Conservation (phyloP, 2,113 vertebrate species). For the Corythornis madagascariensis region DNA sequence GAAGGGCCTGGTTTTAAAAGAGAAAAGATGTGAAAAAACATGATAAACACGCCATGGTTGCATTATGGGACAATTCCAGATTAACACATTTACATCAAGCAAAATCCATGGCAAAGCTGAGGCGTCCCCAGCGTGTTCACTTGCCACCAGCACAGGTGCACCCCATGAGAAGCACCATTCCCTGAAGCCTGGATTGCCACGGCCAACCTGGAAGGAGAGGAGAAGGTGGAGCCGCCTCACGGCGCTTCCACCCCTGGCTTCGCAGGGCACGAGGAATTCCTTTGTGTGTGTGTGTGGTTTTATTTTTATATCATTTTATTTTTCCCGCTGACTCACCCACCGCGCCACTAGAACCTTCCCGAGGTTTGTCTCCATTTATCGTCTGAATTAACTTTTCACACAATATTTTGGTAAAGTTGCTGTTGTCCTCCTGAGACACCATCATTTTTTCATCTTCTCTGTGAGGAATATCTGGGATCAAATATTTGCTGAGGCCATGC, state of each 20-base stretch:
- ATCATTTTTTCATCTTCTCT: background rate
- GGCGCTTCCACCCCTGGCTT: rapidly evolving
- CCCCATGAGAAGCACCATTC: rapidly evolving
- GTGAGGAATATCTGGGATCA: background rate
- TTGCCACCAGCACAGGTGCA: rapidly evolving
- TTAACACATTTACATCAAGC: rapidly evolving
- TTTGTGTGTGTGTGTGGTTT: rapidly evolving
- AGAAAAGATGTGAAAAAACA: background rate
- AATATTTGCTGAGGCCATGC: background rate
- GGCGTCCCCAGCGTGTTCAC: too few relatives aligned
- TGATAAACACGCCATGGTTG: background rate
- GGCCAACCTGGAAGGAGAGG: rapidly evolving
- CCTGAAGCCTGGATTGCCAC: rapidly evolving
- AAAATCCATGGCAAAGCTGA: rapidly evolving
- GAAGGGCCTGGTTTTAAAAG: background rate
- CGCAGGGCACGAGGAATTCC: rapidly evolving
- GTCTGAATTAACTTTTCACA: conserved; percentile 47
- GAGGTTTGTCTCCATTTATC: background rate
- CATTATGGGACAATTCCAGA: rapidly evolving
- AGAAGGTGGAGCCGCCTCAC: rapidly evolving
- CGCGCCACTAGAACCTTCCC: rapidly evolving
- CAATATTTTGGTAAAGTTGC: background rate
- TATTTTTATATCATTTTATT: too few relatives aligned
- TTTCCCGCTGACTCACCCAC: background rate
- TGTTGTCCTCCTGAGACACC: background rate